Percentiles rank a stretch among this genome's conserved stretches.
Evolutionary conservation across 2,113 vertebrate species (phyloP).

Genomic region (Alethe castanea): DNA sequence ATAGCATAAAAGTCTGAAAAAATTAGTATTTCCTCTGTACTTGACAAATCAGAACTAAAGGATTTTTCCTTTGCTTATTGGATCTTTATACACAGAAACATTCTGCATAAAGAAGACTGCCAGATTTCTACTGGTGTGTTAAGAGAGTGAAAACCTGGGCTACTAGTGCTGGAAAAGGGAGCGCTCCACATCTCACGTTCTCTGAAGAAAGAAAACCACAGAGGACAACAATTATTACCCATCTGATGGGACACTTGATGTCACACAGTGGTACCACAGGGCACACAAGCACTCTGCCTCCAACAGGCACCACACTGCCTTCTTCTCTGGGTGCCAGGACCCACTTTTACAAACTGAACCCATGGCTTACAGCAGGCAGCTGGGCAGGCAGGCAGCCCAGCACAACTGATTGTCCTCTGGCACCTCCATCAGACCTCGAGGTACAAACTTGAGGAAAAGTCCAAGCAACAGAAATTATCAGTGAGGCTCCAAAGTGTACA

Average conservation of each 20-base stretch:
- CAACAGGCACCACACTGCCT: neutral
- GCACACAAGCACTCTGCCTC: neutral
- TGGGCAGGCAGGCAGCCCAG: neutral
- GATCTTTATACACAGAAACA: neutral
- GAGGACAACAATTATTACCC: neutral
- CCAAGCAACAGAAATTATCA: neutral
- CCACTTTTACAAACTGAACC: neutral
- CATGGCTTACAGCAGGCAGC: rapidly evolving
- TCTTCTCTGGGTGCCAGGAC: neutral
- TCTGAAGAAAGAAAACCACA: neutral
- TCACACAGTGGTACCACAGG: rapidly evolving
- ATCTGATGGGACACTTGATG: neutral
- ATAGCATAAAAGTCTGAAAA: neutral
- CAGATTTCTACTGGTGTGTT: neutral
- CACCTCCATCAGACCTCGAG: neutral
- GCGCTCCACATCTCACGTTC: neutral
- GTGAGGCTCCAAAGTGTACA: neutral
- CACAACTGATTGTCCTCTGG: neutral
- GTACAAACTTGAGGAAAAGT: neutral
- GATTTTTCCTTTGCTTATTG: neutral
- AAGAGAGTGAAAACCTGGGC: neutral
- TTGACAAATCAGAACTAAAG: neutral
- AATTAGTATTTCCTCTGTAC: neutral
- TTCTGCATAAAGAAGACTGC: neutral
- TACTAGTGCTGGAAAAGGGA: neutral